A percentile compares a stretch with the other conserved stretches of the same genome.
These are phyloP conservation scores for Chinchilla lanigera DNA, from an alignment of 2,113 vertebrate species.

Conservation along the genomic window DNA sequence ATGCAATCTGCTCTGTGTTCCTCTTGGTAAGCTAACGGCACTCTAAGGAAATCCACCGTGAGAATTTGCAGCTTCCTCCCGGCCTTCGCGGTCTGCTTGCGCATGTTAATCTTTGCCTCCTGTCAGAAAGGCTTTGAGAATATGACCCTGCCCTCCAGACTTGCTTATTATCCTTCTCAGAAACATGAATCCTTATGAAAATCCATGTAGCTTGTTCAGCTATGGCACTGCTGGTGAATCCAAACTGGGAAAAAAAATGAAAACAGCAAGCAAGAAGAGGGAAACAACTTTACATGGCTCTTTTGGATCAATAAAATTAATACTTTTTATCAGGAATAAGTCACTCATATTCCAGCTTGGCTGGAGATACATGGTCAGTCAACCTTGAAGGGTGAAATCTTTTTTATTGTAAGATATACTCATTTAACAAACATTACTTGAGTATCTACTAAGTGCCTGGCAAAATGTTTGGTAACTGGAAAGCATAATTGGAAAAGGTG, in stretches of 20 bases:
- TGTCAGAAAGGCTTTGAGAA: conserved; percentile 51
- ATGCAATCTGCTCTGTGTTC: not conserved
- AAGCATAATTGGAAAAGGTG: not conserved
- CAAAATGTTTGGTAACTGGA: not conserved
- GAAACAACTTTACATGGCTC: conserved; percentile 49
- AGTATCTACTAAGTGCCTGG: not conserved
- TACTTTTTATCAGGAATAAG: conserved; percentile 58
- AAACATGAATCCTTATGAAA: conserved; percentile 77
- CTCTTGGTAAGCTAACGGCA: conserved; percentile 51
- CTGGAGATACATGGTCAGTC: not conserved
- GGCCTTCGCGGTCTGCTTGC: not conserved
- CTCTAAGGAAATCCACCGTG: conserved; percentile 60
- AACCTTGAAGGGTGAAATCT: not conserved
- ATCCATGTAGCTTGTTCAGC: conserved; percentile 31
- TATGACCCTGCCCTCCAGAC: conserved; percentile 63
- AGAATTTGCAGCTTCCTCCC: conserved; percentile 50
- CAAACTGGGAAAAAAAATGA: conserved; percentile 43
- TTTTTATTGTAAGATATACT: not conserved
- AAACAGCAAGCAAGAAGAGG: conserved; percentile 63
- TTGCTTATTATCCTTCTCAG: conserved; percentile 59
- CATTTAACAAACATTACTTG: not conserved
- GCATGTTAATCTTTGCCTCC: conserved; percentile 67
- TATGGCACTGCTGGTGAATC: conserved; percentile 28
- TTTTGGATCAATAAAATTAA: conserved; percentile 63
- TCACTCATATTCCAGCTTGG: not conserved